Conservation (phyloP, 2,797 vertebrate species). For the Masticophis lateralis region DNA sequence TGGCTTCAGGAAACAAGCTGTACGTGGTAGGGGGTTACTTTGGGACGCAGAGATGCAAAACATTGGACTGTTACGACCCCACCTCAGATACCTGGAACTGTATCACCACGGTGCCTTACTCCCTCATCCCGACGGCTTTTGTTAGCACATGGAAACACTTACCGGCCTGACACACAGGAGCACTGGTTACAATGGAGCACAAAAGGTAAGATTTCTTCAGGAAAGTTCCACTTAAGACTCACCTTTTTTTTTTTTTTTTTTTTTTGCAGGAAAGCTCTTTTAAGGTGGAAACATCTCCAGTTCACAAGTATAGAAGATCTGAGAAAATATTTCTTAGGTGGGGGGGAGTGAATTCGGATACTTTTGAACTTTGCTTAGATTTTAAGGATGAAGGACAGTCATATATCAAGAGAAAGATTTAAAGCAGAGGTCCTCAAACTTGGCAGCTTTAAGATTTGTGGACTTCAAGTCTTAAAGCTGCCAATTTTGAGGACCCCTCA, state of each 20-base stretch:
- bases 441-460: no score
- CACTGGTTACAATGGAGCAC: constrained; percentile 7
- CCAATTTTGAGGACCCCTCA: no score
- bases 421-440: no score
- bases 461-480: no score
- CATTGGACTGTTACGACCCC: constrained; percentile 92
- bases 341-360: neutral
- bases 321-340: neutral
- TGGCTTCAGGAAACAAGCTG: constrained; percentile 92
- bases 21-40: constrained; percentile 95
- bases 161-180: constrained; percentile 72
- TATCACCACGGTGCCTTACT: constrained; percentile 94
- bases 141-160: constrained; percentile 97
- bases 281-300: neutral
- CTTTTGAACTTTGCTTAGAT: neutral
- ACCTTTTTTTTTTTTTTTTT: neutral
- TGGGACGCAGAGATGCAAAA: constrained; percentile 92
- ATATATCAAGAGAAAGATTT: neutral
- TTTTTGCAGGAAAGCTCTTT: fast-evolving
- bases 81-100: constrained; percentile 90
- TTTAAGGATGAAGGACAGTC: neutral
- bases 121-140: constrained; percentile 92
- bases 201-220: constrained; percentile 62
- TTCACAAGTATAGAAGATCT: neutral
- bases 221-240: neutral